These are phyloP conservation scores for Dinoponera quadriceps DNA, from an alignment of 1,140 invertebrate genomes.

Conservation along the genomic window DNA sequence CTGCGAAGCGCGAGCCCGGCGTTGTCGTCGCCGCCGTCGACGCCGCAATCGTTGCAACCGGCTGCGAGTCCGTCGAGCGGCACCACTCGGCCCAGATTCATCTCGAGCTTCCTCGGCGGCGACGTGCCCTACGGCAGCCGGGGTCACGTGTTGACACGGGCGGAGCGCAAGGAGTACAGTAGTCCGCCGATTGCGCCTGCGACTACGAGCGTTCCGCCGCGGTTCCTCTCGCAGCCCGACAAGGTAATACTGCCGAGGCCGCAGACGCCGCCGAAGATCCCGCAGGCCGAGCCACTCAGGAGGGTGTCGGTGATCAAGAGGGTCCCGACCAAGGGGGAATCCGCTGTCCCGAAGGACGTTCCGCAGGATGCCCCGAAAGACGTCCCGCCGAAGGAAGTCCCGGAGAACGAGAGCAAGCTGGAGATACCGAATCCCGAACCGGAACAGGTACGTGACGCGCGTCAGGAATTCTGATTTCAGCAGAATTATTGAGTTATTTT, in stretches of 20 bases:
- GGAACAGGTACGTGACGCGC: slow-evolving; percentile 79
- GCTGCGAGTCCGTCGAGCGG: slow-evolving; percentile 21
- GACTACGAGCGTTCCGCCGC: slow-evolving; percentile 81
- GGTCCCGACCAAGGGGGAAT: slow-evolving; percentile 88
- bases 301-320: slow-evolving; percentile 93
- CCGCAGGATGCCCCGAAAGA: no score
- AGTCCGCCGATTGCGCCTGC: slow-evolving; percentile 86
- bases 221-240: slow-evolving; percentile 83
- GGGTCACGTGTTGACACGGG: slow-evolving; percentile 90
- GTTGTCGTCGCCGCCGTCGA: slow-evolving; percentile 76
- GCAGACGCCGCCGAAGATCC: slow-evolving; percentile 86
- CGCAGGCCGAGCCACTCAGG: slow-evolving; percentile 82
- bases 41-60: slow-evolving; percentile 34
- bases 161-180: slow-evolving; percentile 91
- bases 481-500: no score
- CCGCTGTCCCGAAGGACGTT: slow-evolving; percentile 25
- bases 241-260: slow-evolving; percentile 85
- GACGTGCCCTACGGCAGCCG: slow-evolving; percentile 91
- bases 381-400: slow-evolving; percentile 74
- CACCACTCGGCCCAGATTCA: slow-evolving; percentile 87
- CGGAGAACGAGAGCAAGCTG: slow-evolving; percentile 72
- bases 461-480: no score
- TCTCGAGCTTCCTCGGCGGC: slow-evolving; percentile 91
- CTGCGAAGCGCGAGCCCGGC: slow-evolving; percentile 79
- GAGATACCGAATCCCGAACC: slow-evolving; percentile 84